These are phyloP conservation scores for Istiophorus platypterus DNA, from an alignment of 2,113 vertebrate species.

Conservation along the genomic window DNA sequence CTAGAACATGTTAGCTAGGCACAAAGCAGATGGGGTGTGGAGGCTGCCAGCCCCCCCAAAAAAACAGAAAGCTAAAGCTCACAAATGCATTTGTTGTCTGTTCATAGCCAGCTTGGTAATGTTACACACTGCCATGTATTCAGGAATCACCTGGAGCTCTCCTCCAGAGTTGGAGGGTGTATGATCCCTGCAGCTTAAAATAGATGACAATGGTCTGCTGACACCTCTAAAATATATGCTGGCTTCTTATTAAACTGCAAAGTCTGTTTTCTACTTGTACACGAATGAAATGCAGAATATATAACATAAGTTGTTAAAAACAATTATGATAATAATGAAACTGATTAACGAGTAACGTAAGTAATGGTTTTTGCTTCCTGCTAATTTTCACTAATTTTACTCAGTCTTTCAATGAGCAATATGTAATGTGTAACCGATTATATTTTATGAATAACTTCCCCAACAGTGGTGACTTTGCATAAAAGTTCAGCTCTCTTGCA, in stretches of 20 bases:
- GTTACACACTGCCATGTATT: background rate
- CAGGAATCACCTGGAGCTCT: background rate
- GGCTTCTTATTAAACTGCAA: background rate
- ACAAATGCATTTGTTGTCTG: too few species aligned
- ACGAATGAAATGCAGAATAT: too few species aligned
- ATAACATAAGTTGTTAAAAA: background rate
- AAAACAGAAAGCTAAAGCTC: background rate
- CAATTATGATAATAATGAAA: too few species aligned
- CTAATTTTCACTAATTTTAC: too few species aligned
- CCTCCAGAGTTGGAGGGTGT: too few species aligned
- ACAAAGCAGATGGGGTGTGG: background rate
- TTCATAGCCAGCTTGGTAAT: too few species aligned
- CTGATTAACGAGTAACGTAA: background rate
- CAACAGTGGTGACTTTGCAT: constrained; percentile 2
- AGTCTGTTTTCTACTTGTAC: too few species aligned
- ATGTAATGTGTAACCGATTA: background rate
- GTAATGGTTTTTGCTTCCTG: background rate
- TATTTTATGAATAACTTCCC: background rate
- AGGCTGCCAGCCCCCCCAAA: background rate
- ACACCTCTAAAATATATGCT: too few species aligned
- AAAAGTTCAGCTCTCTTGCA: constrained; percentile 15
- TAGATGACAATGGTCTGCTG: background rate
- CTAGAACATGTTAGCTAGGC: background rate
- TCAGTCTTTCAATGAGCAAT: background rate
- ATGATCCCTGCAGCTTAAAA: too few species aligned